Evolutionary conservation across 1,140 invertebrate genomes (phyloP), one percentile per base, ranked within the genome.

Genomic region (Caenorhabditis tropicalis): DNA sequence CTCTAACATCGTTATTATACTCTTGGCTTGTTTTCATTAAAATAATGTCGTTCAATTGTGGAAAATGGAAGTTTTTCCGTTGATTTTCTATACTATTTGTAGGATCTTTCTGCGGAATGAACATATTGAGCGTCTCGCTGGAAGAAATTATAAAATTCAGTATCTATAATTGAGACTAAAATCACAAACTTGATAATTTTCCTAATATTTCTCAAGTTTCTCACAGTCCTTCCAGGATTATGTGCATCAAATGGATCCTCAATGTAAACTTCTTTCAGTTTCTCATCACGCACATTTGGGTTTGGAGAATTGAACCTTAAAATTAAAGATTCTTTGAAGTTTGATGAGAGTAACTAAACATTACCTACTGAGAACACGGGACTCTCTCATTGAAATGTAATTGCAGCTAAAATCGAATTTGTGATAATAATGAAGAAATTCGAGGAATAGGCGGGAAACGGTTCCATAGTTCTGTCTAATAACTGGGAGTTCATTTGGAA

Each of bases 191-290:
- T 74, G 12, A 74, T 4, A 43, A 74, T 24, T 15, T 46, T 43
- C 15, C 43, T 74, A 15, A 74, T 74, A 15, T 43, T n/a, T 16
- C 4, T 39, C 6, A 74, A 5, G 6, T 33, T 19, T 74, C 65
- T 46, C 2, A 74, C 65, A 46, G 65, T 74, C 43, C 65, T 74
- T 74, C 65, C 65, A 2, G 65, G 65, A 31, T 74, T 74, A 46
- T 74, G 65, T 12, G 21, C 19, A 74, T 74, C 65, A n/a, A 74
- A 74, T 6, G 65, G 65, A n/a, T 74, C 65, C 43, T 74, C 36
- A 74, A 74, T 74, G n/a, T 24, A 43, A n/a, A 74, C 65, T 27
- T 74, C 65, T 43, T 74, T 74, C 12, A 36, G 31, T 43, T 24
- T 74, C 10, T 74, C 36, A 36, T 43, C 43, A 43, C 43, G 12